These are phyloP conservation scores for Agrochola litura DNA, from an alignment of 2,888 invertebrate species.

Conservation along the genomic window DNA sequence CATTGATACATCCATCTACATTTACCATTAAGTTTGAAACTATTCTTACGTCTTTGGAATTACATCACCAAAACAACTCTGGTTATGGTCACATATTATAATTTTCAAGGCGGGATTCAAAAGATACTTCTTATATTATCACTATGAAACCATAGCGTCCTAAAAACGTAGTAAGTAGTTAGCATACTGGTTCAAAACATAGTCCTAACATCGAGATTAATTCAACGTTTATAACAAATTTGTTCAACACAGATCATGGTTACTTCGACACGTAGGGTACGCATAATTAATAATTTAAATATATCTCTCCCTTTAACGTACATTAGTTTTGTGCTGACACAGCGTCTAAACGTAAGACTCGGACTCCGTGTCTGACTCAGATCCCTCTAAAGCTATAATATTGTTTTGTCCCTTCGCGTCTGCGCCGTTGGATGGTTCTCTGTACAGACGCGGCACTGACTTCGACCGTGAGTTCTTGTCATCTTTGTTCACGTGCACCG, in stretches of 20 bases:
- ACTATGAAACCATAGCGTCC: slow-evolving; percentile 59
- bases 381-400: slow-evolving; percentile 84
- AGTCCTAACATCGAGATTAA: slow-evolving; percentile 61
- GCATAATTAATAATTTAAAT: slow-evolving; percentile 59
- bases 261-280: slow-evolving; percentile 60
- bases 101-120: slow-evolving; percentile 87
- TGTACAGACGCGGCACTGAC: slow-evolving; percentile 86
- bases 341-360: slow-evolving; percentile 86
- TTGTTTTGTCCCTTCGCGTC: slow-evolving; percentile 81
- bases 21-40: slow-evolving; percentile 84
- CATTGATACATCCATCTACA: slow-evolving; percentile 70
- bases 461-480: slow-evolving; percentile 88
- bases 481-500: slow-evolving; percentile 92
- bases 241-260: slow-evolving; percentile 67
- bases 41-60: slow-evolving; percentile 90
- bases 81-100: slow-evolving; percentile 88
- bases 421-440: slow-evolving; percentile 82
- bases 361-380: slow-evolving; percentile 89
- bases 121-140: slow-evolving; percentile 67
- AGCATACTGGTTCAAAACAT: slow-evolving; percentile 64
- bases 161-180: slow-evolving; percentile 67
- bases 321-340: slow-evolving; percentile 64
- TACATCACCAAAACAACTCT: slow-evolving; percentile 89
- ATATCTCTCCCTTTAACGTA: slow-evolving; percentile 51
- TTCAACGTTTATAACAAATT: slow-evolving; percentile 61